Conservation (phyloP, 2,113 vertebrate genomes). For the Jacana jacana region DNA sequence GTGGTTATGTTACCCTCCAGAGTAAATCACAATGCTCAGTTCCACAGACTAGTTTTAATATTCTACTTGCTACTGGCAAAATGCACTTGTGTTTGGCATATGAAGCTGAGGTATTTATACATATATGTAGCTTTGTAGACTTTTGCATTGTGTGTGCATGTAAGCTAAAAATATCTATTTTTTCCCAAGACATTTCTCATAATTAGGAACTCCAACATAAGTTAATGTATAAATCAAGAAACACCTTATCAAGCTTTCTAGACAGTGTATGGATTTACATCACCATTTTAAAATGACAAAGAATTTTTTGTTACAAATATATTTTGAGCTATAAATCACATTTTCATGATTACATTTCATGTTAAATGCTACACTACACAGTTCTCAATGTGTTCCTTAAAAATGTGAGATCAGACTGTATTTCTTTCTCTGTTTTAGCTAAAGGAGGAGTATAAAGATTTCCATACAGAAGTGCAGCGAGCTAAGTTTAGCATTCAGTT, state of each 20-base stretch:
- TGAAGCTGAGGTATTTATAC: not conserved
- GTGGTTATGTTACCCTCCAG: not conserved
- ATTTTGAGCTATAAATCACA: not conserved
- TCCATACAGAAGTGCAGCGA: not conserved
- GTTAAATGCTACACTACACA: not conserved
- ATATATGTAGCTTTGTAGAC: not conserved
- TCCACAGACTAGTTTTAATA: not conserved
- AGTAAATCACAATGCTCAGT: not conserved
- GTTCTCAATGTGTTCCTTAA: not conserved
- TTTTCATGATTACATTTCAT: not conserved
- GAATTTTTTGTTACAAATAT: not conserved
- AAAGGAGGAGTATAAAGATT: not conserved
- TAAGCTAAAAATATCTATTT: not conserved
- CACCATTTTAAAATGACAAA: not conserved
- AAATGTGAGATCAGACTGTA: not conserved
- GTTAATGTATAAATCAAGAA: not conserved
- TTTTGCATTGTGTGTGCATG: not conserved
- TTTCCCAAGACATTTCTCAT: not conserved
- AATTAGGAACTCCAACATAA: not conserved
- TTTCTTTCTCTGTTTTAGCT: not conserved
- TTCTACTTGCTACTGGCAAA: not conserved
- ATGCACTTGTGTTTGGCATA: not conserved
- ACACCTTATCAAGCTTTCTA: not conserved
- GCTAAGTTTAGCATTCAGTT: not conserved
- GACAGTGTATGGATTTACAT: not conserved